These are phyloP conservation scores for Lucilia sericata DNA, from an alignment of 1,140 invertebrate genomes.

Conservation along the genomic window DNA sequence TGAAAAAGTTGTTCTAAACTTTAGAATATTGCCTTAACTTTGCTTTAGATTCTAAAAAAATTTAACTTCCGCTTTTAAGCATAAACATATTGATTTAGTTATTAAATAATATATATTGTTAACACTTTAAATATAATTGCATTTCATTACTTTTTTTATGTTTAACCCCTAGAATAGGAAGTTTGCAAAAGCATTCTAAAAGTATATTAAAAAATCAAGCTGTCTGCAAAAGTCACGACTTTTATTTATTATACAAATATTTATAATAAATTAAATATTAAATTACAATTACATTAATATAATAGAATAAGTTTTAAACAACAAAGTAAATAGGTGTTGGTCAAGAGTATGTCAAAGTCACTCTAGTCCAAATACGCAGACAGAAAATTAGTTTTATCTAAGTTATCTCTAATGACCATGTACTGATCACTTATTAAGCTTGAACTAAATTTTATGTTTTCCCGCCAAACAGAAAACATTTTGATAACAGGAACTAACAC, in stretches of 20 bases:
- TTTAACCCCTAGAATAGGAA: not conserved
- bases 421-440: no score
- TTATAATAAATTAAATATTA: not conserved
- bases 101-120: no score
- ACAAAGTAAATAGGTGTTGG: not conserved
- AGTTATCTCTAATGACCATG: no score
- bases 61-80: not conserved
- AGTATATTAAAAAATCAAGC: not conserved
- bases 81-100: not conserved
- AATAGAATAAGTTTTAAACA: not conserved
- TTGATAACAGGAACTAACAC: no score
- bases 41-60: no score
- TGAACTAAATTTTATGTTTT: no score
- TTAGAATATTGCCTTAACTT: no score
- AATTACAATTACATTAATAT: not conserved
- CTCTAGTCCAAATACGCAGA: not conserved
- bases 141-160: no score
- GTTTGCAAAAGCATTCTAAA: not conserved
- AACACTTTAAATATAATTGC: no score
- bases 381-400: not conserved
- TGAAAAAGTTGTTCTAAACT: not conserved
- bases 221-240: conserved; percentile 7
- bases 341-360: not conserved
- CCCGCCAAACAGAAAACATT: no score
- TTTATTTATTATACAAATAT: not conserved